Evolutionary conservation across 1,140 invertebrate species (phyloP), one percentile per base, ranked within the genome.

Genomic region (Thaumetopoea pityocampa): DNA sequence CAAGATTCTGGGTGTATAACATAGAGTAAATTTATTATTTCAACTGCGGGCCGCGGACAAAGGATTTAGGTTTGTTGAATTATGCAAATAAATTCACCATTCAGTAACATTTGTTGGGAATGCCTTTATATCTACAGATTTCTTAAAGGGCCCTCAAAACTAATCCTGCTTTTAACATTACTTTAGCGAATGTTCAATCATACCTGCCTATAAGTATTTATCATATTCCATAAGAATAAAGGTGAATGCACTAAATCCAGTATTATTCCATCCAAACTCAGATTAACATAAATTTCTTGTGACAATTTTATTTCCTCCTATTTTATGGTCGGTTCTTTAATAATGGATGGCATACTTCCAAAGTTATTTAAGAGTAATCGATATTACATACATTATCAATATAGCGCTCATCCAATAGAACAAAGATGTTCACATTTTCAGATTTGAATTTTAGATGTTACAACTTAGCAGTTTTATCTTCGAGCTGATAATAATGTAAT

Each of bases 41-140:
- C 45, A 68, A 66, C 71, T 55, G 55, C 60, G 65, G 61, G 61
- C 59, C 51, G 56, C 71, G 73, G 70, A 74, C 69, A 81, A 79
- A 79, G 72, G 72, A 77, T 81, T 78, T 76, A 63, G 73, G 62
- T 78, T 77, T 70, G 68, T 57, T 68, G 74, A 81, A 72, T 79
- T 81, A 81, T 77, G 74, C 73, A 77, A 78, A 81, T 81, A 81
- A 74, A 81, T 78, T 79, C 70, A 69, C 69, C 73, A 81, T 81
- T 77, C 61, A 74, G 74, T 73, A 81, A 81, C 77, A 81, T 81
- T 81, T 79, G 77, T 81, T 81, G 65, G 66, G 63, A 79, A 79
- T 81, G 74, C 74, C 74, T 79, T 81, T 79, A 77, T 79, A 77
- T 77, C 55, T 62, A 67, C 60, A 68, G 67, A 78, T 74, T 76